A percentile compares a stretch with the other conserved stretches of the same genome.
These are phyloP conservation scores for Lordiphosa fenestrarum DNA, from an alignment of 2,888 invertebrate genomes.

Conservation along the genomic window DNA sequence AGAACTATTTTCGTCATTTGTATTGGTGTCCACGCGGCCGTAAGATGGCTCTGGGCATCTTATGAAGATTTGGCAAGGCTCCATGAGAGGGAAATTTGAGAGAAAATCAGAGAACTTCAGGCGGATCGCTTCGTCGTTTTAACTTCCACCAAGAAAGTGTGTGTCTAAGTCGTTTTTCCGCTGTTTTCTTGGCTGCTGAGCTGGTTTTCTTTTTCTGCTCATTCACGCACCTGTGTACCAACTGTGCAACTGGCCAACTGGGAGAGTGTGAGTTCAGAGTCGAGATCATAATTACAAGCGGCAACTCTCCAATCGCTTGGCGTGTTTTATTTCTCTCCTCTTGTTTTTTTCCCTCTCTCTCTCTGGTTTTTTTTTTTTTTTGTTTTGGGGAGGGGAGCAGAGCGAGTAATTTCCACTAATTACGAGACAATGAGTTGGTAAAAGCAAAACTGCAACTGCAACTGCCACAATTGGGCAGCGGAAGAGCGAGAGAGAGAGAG, in stretches of 20 bases:
- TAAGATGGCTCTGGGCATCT: no score
- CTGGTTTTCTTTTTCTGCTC: neutral
- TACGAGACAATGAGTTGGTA: constrained; percentile 71
- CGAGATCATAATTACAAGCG: constrained; percentile 22
- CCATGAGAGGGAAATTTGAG: no score
- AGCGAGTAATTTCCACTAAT: constrained; percentile 73
- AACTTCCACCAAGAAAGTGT: neutral
- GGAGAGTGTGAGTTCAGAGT: constrained; percentile 11
- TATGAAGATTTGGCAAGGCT: no score
- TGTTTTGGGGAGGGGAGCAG: constrained; percentile 30
- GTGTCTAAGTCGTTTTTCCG: neutral
- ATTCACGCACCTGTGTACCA: neutral
- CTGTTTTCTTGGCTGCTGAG: no score
- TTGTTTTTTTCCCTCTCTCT: constrained; percentile 6
- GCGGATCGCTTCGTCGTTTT: no score
- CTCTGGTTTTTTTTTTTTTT: constrained; percentile 8
- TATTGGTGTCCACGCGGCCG: no score
- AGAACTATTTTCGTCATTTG: no score
- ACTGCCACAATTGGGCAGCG: constrained; percentile 14
- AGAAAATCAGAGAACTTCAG: no score
- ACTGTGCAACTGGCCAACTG: neutral
- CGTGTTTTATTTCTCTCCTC: neutral
- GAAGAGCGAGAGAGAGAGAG: neutral
- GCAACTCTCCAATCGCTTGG: constrained; percentile 1
- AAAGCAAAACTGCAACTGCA: constrained; percentile 43